Conservation (phyloP, 2,113 vertebrate genomes). For the Cygnus buccinator region DNA sequence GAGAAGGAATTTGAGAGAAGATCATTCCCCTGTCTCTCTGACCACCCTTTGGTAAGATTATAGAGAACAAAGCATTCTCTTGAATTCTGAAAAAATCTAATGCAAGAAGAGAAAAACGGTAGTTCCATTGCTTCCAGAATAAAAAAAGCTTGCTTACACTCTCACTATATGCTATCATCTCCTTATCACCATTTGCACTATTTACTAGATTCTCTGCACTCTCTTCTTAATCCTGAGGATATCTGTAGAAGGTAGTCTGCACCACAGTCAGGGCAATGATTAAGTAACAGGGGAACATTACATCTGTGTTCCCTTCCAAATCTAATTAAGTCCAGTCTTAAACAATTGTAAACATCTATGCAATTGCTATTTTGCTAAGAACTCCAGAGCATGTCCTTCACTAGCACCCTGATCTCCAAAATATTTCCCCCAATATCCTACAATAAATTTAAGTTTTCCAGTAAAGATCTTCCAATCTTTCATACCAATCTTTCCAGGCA, state of each 20-base stretch:
- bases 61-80: neutral
- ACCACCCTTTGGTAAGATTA: neutral
- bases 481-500: neutral
- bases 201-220: neutral
- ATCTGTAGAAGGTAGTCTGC: neutral
- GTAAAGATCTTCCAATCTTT: neutral
- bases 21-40: neutral
- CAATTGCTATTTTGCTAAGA: neutral
- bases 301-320: neutral
- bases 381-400: neutral
- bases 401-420: neutral
- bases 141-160: neutral
- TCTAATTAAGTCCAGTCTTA: neutral
- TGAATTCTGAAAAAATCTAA: neutral
- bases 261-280: neutral
- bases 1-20: neutral
- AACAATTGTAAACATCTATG: neutral
- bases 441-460: neutral
- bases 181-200: neutral
- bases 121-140: neutral
- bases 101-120: neutral
- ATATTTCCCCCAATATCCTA: neutral
- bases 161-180: neutral
- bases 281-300: neutral
- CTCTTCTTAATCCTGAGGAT: neutral